Conservation (phyloP, 30 jellyfish, hydroid and myxozoan genomes). For the Turritopsis dohrnii region DNA sequence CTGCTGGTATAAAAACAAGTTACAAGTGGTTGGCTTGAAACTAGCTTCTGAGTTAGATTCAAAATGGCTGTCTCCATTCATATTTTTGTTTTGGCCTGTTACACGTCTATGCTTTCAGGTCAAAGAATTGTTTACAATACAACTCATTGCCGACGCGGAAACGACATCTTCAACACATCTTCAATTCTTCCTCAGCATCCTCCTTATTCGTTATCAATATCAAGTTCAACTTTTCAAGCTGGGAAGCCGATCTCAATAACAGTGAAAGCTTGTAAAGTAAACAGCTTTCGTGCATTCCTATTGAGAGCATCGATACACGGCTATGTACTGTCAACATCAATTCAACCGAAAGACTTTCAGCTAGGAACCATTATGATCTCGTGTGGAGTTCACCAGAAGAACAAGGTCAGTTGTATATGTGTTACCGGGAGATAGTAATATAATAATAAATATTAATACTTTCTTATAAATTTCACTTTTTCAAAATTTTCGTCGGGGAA, state of each 20-base stretch:
- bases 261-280: neutral
- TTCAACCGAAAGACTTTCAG: neutral
- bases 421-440: no score
- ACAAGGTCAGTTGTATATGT: neutral
- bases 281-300: conserved; percentile 4
- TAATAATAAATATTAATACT: neutral
- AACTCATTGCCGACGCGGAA: conserved; percentile 11
- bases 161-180: neutral
- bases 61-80: neutral
- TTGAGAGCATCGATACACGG: conserved; percentile 10
- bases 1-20: neutral
- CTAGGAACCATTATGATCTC: conserved; percentile 3
- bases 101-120: neutral
- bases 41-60: neutral
- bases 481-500: no score
- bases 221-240: conserved; percentile 17
- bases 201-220: conserved; percentile 1
- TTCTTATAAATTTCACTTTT: no score
- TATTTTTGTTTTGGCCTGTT: neutral
- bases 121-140: conserved; percentile 11
- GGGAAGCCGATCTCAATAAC: conserved; percentile 3
- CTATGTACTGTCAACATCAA: neutral
- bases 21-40: neutral
- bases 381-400: neutral
- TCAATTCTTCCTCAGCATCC: conserved; percentile 4